Base-by-base conservation (phyloP, 2,113 vertebrate species). In the Tragulus kanchil region DNA sequence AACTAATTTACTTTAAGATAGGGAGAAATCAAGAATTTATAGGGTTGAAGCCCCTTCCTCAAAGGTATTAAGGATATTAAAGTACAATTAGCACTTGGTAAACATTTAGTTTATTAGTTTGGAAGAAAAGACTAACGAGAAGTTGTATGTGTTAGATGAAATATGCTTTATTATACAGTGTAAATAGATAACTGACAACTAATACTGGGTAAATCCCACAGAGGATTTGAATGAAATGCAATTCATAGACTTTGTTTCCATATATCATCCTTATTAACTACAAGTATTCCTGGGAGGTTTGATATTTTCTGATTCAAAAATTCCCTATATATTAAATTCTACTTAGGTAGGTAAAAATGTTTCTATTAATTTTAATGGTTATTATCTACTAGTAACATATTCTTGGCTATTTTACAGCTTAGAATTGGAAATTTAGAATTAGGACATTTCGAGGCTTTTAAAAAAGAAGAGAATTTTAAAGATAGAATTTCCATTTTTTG, bases 151-250 rank as follows among this genome's bases (percentile, higher is more conserved):
- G 26, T 92, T 67, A 62, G 89, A 93, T 97, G 88, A 97, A 98
- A 26, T 93, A 96, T 12, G 13, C 93, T 98, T 93, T 95, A 92
- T 97, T 95, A 92, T 96, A 71, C 75, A 95, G 50, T 81, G 77
- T 83, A 96, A 94, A 96, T 75, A 97, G 69, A 91, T 31, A 97
- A 84, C 89, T 93, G 54, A 85, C 28, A 97, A 86, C 59, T 71
- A 65, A 79, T 90, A n/a, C 75, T 16, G 17, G 73, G 77, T 71
- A 85, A 96, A 83, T 89, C 21, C 90, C 93, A 79, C 25, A 85
- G 93, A 97, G 88, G 62, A 88, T 96, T 97, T 98, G 91, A 97
- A 95, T 93, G 88, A 88, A 98, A 95, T 97, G 95, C 81, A 96
- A 97, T 98, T 96, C 61, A 62, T 64, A 93, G 95, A 96, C 85